These are phyloP conservation scores for Caenorhabditis wallacei DNA, from an alignment of 2,888 invertebrate genomes.

Conservation along the genomic window DNA sequence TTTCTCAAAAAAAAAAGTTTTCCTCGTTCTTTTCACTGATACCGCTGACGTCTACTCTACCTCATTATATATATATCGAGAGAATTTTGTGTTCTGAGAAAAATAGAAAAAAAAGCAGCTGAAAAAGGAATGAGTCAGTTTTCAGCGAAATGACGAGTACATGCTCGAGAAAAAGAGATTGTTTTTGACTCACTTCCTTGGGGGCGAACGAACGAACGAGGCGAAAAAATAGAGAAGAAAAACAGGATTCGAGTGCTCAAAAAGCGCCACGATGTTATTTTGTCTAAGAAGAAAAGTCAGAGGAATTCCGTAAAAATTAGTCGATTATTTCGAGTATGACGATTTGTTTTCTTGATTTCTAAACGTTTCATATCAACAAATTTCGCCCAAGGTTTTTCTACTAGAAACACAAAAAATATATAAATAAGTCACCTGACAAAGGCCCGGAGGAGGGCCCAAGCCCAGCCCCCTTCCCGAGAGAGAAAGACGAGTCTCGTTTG, in stretches of 20 bases:
- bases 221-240: too few relatives aligned
- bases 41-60: slow-evolving; percentile 31
- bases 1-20: neutral
- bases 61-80: slow-evolving; percentile 5
- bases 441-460: neutral
- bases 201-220: slow-evolving; percentile 41
- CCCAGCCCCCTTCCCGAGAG: slow-evolving; percentile 22
- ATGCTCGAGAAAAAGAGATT: slow-evolving; percentile 46
- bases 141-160: slow-evolving; percentile 61
- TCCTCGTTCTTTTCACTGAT: neutral
- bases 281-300: too few relatives aligned
- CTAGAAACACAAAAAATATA: too few relatives aligned
- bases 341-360: too few relatives aligned
- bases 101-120: neutral
- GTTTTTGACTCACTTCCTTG: slow-evolving; percentile 58
- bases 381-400: too few relatives aligned
- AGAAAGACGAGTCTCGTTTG: slow-evolving; percentile 45
- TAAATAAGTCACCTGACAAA: neutral
- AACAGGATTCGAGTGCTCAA: slow-evolving; percentile 43
- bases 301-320: too few relatives aligned
- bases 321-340: too few relatives aligned
- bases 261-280: neutral
- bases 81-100: slow-evolving; percentile 39
- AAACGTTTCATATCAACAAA: neutral
- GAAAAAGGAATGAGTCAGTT: slow-evolving; percentile 47